These are phyloP conservation scores for Ichneumon xanthorius DNA, from an alignment of 2,888 invertebrate species.

Conservation along the genomic window DNA sequence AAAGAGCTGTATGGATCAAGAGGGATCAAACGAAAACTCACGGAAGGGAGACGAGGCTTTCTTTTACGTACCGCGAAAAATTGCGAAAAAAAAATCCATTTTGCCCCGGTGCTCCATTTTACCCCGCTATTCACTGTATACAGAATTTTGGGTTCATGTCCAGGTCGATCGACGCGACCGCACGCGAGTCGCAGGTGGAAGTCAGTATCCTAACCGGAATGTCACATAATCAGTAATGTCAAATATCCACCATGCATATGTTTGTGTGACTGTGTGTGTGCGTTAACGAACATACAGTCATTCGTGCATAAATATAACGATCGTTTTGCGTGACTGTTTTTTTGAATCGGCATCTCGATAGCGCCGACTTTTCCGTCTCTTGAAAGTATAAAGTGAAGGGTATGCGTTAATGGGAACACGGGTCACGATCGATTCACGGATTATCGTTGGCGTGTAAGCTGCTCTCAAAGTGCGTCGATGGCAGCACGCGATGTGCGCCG, in stretches of 20 bases:
- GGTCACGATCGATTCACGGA: constrained; percentile 57
- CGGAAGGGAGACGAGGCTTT: neutral
- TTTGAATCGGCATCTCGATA: constrained; percentile 48
- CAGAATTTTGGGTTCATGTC: constrained; percentile 61
- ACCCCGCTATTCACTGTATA: neutral
- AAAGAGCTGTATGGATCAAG: neutral
- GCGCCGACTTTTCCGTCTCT: constrained; percentile 37
- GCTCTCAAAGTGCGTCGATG: constrained; percentile 36
- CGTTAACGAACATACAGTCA: constrained; percentile 14
- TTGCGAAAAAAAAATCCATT: neutral
- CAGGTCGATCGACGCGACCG: constrained; percentile 56
- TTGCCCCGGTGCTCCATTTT: no score
- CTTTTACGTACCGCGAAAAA: neutral
- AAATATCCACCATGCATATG: constrained; percentile 13
- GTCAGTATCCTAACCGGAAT: constrained; percentile 63
- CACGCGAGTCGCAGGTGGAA: constrained; percentile 29
- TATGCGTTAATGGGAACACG: constrained; percentile 43
- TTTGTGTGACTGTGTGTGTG: neutral
- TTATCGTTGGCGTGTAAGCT: constrained; percentile 43
- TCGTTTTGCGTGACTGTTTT: constrained; percentile 54
- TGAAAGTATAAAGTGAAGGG: constrained; percentile 14
- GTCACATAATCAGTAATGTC: constrained; percentile 52
- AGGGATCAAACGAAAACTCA: constrained; percentile 42
- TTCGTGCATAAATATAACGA: constrained; percentile 47
- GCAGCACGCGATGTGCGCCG: constrained; percentile 41